Evolutionary conservation across 2,888 invertebrate species (phyloP).

Genomic region (Alcis repandata): DNA sequence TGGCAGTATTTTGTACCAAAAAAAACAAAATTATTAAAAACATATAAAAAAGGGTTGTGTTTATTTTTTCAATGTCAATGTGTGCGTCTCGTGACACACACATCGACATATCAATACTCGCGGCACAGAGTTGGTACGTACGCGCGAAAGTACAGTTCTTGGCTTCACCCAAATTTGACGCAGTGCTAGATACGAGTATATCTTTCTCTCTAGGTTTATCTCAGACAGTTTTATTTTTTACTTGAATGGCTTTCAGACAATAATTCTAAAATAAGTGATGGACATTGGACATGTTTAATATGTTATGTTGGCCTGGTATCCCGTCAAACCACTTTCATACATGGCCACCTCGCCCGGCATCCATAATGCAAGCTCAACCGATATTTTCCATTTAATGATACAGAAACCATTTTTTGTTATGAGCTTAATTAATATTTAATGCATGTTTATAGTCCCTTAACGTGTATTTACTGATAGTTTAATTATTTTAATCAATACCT

Average conservation of each 20-base stretch:
- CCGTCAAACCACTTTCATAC: conserved; percentile 42
- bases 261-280: conserved; percentile 16
- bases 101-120: no score
- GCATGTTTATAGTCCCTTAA: conserved; percentile 68
- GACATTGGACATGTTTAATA: conserved; percentile 13
- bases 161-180: no score
- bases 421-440: conserved; percentile 80
- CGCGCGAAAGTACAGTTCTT: no score
- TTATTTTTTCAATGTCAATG: no score
- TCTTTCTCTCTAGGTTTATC: no score
- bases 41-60: no score
- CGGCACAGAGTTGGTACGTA: no score
- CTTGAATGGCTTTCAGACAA: background rate
- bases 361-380: conserved; percentile 68
- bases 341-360: conserved; percentile 48
- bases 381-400: conserved; percentile 71
- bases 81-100: no score
- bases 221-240: no score
- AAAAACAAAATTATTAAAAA: no score
- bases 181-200: no score
- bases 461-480: conserved; percentile 69
- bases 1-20: no score
- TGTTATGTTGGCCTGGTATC: conserved; percentile 30
- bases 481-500: conserved; percentile 69
- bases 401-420: conserved; percentile 71